Conservation (phyloP, 2,888 invertebrate genomes). For the Clistopyga incitator region DNA sequence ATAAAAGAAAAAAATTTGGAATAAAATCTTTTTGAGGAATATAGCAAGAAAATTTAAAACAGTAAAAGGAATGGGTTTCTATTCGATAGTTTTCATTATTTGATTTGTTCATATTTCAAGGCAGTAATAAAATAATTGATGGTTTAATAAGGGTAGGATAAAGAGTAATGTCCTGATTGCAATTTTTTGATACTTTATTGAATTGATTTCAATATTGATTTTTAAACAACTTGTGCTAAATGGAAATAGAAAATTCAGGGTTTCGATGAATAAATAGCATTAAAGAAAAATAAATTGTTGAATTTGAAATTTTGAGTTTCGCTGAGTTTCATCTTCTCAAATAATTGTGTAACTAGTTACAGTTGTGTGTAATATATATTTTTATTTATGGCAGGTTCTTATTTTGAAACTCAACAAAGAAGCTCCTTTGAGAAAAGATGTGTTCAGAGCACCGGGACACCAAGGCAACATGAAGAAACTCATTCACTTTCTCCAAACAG, state of each 20-base stretch:
- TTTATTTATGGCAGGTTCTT: conserved; percentile 88
- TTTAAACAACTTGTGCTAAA: neutral
- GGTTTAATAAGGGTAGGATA: too few species aligned
- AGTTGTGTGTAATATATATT: conserved; percentile 31
- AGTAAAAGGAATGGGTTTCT: too few species aligned
- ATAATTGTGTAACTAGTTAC: neutral
- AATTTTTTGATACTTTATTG: neutral
- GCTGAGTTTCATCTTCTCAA: neutral
- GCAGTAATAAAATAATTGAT: too few species aligned
- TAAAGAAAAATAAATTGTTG: neutral
- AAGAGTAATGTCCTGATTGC: neutral
- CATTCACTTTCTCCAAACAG: conserved; percentile 95
- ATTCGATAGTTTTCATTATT: too few species aligned
- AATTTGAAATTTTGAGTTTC: too few species aligned
- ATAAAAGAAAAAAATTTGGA: too few species aligned
- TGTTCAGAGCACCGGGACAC: conserved; percentile 97
- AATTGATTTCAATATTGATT: neutral
- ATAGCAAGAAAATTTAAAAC: too few species aligned
- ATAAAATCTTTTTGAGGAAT: too few species aligned
- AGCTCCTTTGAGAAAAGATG: conserved; percentile 96
- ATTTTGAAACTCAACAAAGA: conserved; percentile 97
- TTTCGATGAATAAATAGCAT: neutral
- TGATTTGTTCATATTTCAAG: too few species aligned
- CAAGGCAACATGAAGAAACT: conserved; percentile 97
- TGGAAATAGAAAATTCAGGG: neutral